phyloP scores from a whole-genome alignment of 53 echinoderm and acorn worm species.

The Temnopleurus reevesii region DNA sequence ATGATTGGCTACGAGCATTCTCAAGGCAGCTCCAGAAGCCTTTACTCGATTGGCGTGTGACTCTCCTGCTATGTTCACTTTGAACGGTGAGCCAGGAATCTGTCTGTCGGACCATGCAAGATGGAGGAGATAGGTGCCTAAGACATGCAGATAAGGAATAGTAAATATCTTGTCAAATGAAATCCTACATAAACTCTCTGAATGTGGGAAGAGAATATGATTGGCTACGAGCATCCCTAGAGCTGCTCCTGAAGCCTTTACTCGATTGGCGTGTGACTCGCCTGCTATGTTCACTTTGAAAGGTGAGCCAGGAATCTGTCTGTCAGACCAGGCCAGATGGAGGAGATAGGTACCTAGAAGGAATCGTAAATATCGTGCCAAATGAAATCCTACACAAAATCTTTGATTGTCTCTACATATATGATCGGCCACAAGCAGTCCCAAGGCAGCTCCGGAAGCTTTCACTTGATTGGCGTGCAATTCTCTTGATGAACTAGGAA shows the following conservation, averaged over 20 bases:
- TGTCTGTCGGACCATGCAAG: conserved; percentile 93
- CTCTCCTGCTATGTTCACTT: conserved; percentile 73
- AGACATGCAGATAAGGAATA: too few species aligned
- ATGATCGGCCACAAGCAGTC: too few species aligned
- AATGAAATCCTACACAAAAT: too few species aligned
- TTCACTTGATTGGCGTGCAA: too few species aligned
- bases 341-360: conserved; percentile 94
- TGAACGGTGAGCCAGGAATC: conserved; percentile 87
- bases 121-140: conserved; percentile 92
- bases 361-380: too few species aligned
- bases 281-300: conserved; percentile 81
- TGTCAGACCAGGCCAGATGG: conserved; percentile 93
- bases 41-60: conserved; percentile 79
- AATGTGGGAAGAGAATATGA: too few species aligned
- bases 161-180: too few species aligned
- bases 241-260: conserved; percentile 72
- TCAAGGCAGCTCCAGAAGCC: conserved; percentile 71
- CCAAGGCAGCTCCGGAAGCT: too few species aligned
- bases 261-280: conserved; percentile 77
- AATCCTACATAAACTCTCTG: too few species aligned
- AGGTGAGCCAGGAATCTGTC: conserved; percentile 83
- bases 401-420: too few species aligned
- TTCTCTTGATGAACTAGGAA: too few species aligned
- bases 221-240: conserved; percentile 74
- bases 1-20: conserved; percentile 68